phyloP scores from a whole-genome alignment of 2,113 vertebrate species.

The Malurus cyaneus region DNA sequence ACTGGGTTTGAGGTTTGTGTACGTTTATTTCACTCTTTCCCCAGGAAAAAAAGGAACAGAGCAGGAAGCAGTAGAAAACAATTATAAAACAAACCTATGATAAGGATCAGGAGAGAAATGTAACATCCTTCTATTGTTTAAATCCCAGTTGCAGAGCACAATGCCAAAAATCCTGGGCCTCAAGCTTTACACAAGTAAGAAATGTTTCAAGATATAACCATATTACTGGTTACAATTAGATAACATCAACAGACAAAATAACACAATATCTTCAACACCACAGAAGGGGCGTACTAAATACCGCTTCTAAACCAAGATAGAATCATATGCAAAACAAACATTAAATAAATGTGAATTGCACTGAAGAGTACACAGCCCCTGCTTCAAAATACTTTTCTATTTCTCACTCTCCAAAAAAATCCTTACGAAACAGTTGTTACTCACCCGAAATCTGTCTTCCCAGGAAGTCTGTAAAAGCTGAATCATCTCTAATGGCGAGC shows the following conservation, averaged over 20 bases:
- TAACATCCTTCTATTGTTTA: conserved; percentile 45
- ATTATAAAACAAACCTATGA: not conserved
- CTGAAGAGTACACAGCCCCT: not conserved
- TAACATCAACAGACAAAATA: not conserved
- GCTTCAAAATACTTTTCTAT: not conserved
- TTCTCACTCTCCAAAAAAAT: not conserved
- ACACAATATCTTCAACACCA: not conserved
- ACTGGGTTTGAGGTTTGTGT: not conserved
- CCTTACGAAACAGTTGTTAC: conserved; percentile 32
- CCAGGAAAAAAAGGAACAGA: not conserved
- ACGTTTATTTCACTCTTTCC: not conserved
- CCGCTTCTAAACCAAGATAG: not conserved
- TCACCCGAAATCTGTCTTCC: conserved; percentile 90
- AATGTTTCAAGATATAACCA: not conserved
- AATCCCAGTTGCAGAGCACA: not conserved
- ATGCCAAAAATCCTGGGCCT: not conserved
- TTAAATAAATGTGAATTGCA: not conserved
- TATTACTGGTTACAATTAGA: not conserved
- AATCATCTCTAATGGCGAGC: conserved; percentile 90
- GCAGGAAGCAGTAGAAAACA: conserved; percentile 46
- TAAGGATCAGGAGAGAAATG: conserved; percentile 36
- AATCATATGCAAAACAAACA: not conserved
- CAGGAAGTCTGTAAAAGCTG: conserved; percentile 89
- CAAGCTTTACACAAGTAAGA: not conserved
- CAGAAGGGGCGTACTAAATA: not conserved